Evolutionary conservation across 2,888 invertebrate species (phyloP), one percentile per base, ranked within the genome.

Genomic region (Cremastinae sp.): DNA sequence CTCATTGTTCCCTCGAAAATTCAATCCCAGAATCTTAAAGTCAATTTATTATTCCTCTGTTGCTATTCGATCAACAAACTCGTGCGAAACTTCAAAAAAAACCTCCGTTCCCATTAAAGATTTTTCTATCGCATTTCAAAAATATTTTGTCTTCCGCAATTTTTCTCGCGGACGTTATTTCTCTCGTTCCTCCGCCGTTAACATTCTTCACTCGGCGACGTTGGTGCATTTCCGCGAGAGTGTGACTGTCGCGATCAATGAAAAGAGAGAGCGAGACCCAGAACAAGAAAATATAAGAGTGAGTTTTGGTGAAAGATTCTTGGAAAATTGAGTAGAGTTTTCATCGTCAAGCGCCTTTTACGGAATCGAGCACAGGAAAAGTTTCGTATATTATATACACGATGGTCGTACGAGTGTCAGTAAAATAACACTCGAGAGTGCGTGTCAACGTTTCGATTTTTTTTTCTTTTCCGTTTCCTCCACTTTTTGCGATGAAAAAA

Each of bases 391-490:
- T n/a, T n/a, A n/a, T n/a, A n/a, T n/a, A 18, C 10, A 16, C 58
- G 12, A 22, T 7, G 43, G 10, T 16, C 35, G 14, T 12, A 1
- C 14, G 18, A 12, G 62, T 9, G 49, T 49, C 28, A 56, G 28
- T 14, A 12, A 10, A 62, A 61, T 53, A 51, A 58, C 65, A 75
- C 45, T 51, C 45, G 47, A 18, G 56, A 69, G 51, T 47, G 47
- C 64, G 64, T 59, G 64, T 65, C 58, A 69, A 56, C 59, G 62
- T 39, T 55, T 74, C 28, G n/a, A 4, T 7, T 12, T 18, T 35
- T 45, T 2, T 58, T 43, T 22, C 3, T 14, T 10, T 28, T 41
- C 41, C n/a, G n/a, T 65, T 53, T 59, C 28, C 9, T 45, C 4
- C 9, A 12, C 16, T 37, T 49, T 14, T 12, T 3, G 22, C 9